Evolutionary conservation across 1,140 invertebrate genomes (phyloP).

Genomic region (Sipha flava): DNA sequence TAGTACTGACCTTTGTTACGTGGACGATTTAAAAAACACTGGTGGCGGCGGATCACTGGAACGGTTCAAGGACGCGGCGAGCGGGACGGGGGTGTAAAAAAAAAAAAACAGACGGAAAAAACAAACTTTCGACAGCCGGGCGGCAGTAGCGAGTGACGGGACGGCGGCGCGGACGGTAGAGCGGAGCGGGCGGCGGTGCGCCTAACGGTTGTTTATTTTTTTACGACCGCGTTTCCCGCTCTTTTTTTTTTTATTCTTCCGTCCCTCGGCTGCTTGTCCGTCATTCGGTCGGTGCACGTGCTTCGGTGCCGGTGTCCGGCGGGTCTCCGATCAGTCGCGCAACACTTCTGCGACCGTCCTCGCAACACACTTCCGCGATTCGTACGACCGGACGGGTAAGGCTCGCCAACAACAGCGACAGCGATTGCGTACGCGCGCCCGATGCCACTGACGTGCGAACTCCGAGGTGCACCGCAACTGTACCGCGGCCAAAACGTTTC

Average conservation of each 20-base stretch:
- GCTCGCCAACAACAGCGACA: too few relatives aligned
- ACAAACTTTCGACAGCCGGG: slow-evolving; percentile 24
- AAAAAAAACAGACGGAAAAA: background rate
- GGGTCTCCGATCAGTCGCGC: too few relatives aligned
- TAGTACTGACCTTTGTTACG: slow-evolving; percentile 16
- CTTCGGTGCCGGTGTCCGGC: too few relatives aligned
- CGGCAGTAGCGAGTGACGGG: background rate
- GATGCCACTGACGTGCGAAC: too few relatives aligned
- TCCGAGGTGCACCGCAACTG: background rate
- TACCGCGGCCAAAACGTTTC: background rate
- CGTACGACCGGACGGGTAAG: too few relatives aligned
- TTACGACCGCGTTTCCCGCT: slow-evolving; percentile 22
- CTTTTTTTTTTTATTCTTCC: background rate
- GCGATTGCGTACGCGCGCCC: too few relatives aligned
- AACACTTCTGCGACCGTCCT: too few relatives aligned
- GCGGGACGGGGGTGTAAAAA: background rate
- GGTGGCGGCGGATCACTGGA: background rate
- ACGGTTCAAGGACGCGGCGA: background rate
- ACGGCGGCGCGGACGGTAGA: background rate
- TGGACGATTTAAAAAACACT: background rate
- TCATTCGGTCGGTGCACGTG: background rate
- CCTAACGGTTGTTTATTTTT: slow-evolving; percentile 5
- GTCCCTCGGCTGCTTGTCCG: background rate
- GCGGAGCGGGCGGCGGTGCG: background rate
- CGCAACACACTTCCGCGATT: too few relatives aligned